Evolutionary conservation across 64 coral and sea anemone genomes (phyloP), one percentile per base, ranked within the genome.

Genomic region (Stichodactyla helianthus): DNA sequence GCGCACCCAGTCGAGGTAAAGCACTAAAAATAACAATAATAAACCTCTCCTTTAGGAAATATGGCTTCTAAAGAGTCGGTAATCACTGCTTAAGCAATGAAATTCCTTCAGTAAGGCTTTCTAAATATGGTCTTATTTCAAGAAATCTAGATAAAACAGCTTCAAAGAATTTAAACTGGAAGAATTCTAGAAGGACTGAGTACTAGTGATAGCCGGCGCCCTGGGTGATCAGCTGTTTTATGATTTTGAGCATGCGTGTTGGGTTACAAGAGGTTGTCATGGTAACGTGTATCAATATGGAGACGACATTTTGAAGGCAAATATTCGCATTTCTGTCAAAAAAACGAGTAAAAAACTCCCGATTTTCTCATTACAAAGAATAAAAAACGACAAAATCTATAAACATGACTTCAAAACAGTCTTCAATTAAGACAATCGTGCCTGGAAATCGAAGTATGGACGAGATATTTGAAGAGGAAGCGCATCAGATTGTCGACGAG

Each of bases 401-500:
- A 10, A 79, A 79, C 5, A 81, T 81, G 78, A 62, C 18, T 60
- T 64, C 51, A 50, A 59, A 91, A 50, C 59, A 79, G 18, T 51
- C 82, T 53, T 83, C 86, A 63, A 20, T 82, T 10, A 92, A 87
- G 18, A 96, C 91, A 61, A 87, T 96, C 5, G 94, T 96, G 0
- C 91, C 90, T 4, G 94, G 94, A 92, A 96, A 90, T 87, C 87
- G 94, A 85, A 88, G 65, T 2, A 58, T 90, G 18, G 94, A 96
- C 5, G 84, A 96, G 79, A 90, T 93, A 53, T 96, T 93, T 59
- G 88, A 96, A 50, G 53, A 94, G 11, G 95, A 98, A 92, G 95
- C 95, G 22, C 92, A 94, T 53, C 89, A 94, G 53, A 94, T 98
- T 44, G 95, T 98, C 1, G 95, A 98, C 77, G 95, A 94, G 85